A percentile compares a stretch with the other conserved stretches of the same genome.
phyloP scores from a whole-genome alignment of 2,797 vertebrate genomes.

The Hafferia zeledoni region DNA sequence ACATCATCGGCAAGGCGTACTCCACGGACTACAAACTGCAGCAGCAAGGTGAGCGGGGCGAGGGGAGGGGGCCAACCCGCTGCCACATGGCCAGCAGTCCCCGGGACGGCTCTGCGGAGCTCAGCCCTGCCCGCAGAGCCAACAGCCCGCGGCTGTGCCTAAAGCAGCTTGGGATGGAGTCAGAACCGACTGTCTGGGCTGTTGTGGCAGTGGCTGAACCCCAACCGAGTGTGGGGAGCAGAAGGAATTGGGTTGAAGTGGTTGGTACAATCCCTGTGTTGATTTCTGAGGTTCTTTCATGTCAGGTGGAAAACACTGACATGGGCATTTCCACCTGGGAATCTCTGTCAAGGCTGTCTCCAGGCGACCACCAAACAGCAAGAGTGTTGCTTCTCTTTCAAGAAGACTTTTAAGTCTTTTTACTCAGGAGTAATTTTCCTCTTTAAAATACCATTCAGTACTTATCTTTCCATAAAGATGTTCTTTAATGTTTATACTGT shows the following conservation, averaged over 20 bases:
- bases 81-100: too few species aligned
- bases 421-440: not conserved
- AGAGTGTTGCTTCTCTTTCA: not conserved
- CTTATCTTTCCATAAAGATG: not conserved
- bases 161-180: not conserved
- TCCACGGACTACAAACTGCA: slow-evolving; percentile 98
- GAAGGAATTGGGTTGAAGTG: not conserved
- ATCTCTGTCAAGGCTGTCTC: not conserved
- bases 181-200: not conserved
- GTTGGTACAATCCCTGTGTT: not conserved
- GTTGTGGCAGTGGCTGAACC: not conserved
- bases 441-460: not conserved
- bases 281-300: not conserved
- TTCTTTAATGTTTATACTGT: not conserved
- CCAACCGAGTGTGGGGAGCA: not conserved
- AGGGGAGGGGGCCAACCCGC: too few species aligned
- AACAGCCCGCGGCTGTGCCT: accelerated
- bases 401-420: not conserved
- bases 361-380: not conserved
- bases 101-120: not conserved
- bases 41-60: slow-evolving; percentile 87
- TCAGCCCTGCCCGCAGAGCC: not conserved
- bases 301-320: not conserved
- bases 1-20: slow-evolving; percentile 98
- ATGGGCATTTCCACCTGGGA: not conserved